Evolutionary conservation across 2,113 vertebrate species (phyloP).

Genomic region (Tachuris rubrigastra): DNA sequence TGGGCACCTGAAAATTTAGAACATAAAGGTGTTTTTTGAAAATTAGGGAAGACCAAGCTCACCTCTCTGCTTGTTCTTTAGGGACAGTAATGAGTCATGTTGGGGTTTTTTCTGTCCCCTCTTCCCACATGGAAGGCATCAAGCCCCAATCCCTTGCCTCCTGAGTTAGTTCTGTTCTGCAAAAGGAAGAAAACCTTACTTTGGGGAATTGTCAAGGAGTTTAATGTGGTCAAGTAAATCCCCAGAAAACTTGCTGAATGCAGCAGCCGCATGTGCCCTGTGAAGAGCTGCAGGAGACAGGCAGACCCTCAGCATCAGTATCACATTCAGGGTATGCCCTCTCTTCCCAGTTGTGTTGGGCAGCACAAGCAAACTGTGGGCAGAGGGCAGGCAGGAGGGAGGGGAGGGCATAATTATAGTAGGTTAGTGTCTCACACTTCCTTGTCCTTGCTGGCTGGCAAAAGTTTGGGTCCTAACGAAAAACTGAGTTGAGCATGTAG

Average conservation of each 20-base stretch:
- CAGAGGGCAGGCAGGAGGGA: neutral
- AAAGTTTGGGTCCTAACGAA: neutral
- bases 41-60: neutral
- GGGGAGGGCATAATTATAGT: accelerated
- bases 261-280: neutral
- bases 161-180: neutral
- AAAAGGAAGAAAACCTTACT: neutral
- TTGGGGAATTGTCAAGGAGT: no score
- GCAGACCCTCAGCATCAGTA: accelerated
- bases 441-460: neutral
- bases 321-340: neutral
- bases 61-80: neutral
- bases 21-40: neutral
- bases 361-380: neutral
- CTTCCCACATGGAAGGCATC: neutral
- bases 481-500: neutral
- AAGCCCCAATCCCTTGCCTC: neutral
- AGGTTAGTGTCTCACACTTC: accelerated
- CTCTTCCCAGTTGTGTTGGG: neutral
- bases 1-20: neutral
- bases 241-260: neutral
- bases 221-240: neutral
- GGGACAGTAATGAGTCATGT: neutral
- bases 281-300: neutral
- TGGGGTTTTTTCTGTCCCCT: neutral